phyloP scores from a whole-genome alignment of 2,888 invertebrate species.

The Andricus curvator region DNA sequence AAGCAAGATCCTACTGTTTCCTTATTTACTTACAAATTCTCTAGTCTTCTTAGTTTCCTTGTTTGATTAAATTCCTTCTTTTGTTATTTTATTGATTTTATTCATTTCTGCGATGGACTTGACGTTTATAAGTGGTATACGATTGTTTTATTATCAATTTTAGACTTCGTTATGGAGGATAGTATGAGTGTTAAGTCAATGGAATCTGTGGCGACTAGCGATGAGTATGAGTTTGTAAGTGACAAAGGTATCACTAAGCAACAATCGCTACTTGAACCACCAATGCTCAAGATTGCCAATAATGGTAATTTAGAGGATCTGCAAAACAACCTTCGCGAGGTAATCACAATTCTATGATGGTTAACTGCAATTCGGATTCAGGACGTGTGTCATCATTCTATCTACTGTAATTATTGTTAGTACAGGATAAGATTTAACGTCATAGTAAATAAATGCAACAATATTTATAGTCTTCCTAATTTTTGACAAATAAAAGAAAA shows the following conservation, averaged over 20 bases:
- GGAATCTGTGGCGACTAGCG: constrained; percentile 85
- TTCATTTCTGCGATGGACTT: background rate
- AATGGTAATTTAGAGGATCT: constrained; percentile 84
- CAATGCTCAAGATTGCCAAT: constrained; percentile 82
- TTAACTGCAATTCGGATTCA: constrained; percentile 31
- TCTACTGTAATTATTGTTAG: background rate
- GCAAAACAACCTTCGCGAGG: constrained; percentile 82
- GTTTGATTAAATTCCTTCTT: background rate
- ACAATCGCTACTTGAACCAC: constrained; percentile 76
- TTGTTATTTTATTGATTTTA: background rate
- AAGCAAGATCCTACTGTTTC: constrained; percentile 24
- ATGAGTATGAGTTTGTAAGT: constrained; percentile 85
- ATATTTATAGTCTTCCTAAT: no score
- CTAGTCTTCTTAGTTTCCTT: background rate
- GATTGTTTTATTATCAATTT: constrained; percentile 45
- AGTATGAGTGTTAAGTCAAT: constrained; percentile 84
- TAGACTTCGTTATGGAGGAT: constrained; percentile 82
- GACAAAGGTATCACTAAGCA: constrained; percentile 77
- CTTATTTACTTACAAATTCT: background rate
- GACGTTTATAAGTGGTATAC: constrained; percentile 20
- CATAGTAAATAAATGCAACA: no score
- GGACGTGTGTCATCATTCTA: constrained; percentile 11
- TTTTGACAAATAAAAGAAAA: no score
- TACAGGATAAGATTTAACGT: constrained; percentile 1
- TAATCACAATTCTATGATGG: constrained; percentile 60